Percentiles rank a stretch among this genome's conserved stretches.
phyloP scores from a whole-genome alignment of 2,888 invertebrate genomes.

The Sipha maydis region DNA sequence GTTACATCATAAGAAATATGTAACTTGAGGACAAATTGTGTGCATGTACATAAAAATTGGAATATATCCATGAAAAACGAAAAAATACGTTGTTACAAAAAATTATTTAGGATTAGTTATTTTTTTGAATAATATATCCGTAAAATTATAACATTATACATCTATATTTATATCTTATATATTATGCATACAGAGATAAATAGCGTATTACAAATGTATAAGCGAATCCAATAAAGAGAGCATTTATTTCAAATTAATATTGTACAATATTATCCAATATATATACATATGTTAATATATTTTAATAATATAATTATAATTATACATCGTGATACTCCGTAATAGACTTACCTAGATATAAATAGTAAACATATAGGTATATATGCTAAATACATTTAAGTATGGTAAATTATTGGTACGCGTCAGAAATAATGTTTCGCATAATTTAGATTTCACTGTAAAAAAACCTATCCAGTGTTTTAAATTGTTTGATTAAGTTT shows the following conservation, averaged over 20 bases:
- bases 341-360: neutral
- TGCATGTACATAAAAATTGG: neutral
- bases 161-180: no score
- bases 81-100: neutral
- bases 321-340: neutral
- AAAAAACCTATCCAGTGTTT: neutral
- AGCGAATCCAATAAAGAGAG: neutral
- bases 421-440: neutral
- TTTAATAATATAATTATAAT: neutral
- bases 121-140: neutral
- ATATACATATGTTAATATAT: neutral
- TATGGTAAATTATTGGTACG: neutral
- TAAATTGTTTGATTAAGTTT: conserved; percentile 31
- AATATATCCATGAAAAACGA: conserved; percentile 20
- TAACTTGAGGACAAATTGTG: conserved; percentile 51
- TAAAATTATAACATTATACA: neutral
- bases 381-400: neutral
- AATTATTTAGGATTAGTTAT: neutral
- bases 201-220: no score
- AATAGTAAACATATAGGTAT: neutral
- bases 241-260: neutral
- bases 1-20: conserved; percentile 17
- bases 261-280: neutral
- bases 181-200: neutral
- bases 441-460: neutral